Evolutionary conservation across 1,140 invertebrate genomes (phyloP), one percentile per base, ranked within the genome.

Genomic region (Listronotus bonariensis): DNA sequence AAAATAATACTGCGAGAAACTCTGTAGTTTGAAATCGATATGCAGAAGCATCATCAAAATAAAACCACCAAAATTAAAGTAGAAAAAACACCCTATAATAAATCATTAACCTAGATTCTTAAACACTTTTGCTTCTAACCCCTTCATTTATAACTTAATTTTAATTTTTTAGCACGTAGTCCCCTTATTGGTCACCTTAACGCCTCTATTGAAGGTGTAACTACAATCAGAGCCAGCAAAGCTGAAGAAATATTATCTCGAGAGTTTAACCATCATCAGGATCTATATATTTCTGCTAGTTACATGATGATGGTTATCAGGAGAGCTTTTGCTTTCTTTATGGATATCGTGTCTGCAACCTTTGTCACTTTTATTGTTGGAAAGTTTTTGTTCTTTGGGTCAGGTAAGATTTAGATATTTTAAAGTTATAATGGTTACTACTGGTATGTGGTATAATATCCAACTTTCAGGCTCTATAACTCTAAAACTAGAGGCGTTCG

Each of bases 201-300:
- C 64, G 82, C 88, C 34, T 85, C 87, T 1, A 71, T 91, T 0
- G 84, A 88, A 77, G 89, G 89, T 11, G 80, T 98, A 26, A 85
- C 91, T 0, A 97, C 94, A 0, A 95, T 98, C 55, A 82, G 95
- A 63, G 93, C 95, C 0, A 95, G 91, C 72, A 82, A 84, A 40
- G 89, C 89, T 0, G 86, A 95, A 78, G 82, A 88, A 67, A 87
- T 89, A 58, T 84, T 97, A 9, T 88, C 89, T 68, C 77, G 86
- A 38, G 89, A 93, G 79, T 93, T 93, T 70, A 90, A 93, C 72
- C 87, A 85, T 67, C 87, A 89, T 77, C 89, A 95, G 85, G 86
- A 90, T 74, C 66, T 87, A 15, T 87, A 89, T 69, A 88, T 86
- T 56, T 85, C 87, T n/a, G 86, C 87, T 36, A 87, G 83, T 79